Conservation (phyloP, 2,113 vertebrate genomes). For the Takifugu bimaculatus region DNA sequence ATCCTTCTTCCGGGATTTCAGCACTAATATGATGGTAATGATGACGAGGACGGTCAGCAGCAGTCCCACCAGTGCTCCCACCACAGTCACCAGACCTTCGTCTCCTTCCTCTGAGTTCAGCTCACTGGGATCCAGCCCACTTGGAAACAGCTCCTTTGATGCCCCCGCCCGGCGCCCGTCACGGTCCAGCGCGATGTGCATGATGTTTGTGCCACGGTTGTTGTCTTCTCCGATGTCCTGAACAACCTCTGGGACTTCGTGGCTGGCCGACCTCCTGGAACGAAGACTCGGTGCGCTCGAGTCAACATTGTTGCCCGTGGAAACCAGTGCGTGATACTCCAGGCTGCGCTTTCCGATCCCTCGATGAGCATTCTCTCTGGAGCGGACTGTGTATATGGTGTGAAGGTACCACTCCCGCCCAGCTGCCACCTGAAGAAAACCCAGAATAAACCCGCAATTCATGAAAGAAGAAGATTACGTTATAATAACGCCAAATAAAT, state of each 20-base stretch:
- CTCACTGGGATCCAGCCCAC: slow-evolving; percentile 69
- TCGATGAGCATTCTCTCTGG: slow-evolving; percentile 78
- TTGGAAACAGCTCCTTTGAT: slow-evolving; percentile 49
- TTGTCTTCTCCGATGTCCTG: slow-evolving; percentile 80
- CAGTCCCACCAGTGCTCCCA: slow-evolving; percentile 71
- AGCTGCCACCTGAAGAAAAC: slow-evolving; percentile 78
- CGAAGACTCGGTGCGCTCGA: slow-evolving; percentile 31
- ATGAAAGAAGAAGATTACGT: not conserved
- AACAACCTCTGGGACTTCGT: slow-evolving; percentile 54
- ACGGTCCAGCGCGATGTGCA: slow-evolving; percentile 84
- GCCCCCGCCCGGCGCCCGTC: slow-evolving; percentile 52
- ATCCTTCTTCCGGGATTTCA: slow-evolving; percentile 61
- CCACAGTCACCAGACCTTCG: slow-evolving; percentile 66
- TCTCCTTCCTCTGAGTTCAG: slow-evolving; percentile 48
- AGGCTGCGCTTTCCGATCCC: slow-evolving; percentile 85
- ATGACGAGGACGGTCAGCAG: slow-evolving; percentile 77
- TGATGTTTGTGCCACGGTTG: slow-evolving; percentile 89
- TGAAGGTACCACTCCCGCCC: slow-evolving; percentile 95
- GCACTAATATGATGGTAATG: slow-evolving; percentile 62
- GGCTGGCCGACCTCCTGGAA: slow-evolving; percentile 65
- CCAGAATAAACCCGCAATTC: not conserved
- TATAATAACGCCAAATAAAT: too few relatives aligned
- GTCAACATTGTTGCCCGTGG: slow-evolving; percentile 17
- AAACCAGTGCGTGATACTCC: slow-evolving; percentile 76
- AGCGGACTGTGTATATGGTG: slow-evolving; percentile 90